These are phyloP conservation scores for Andrena bucephala DNA, from an alignment of 2,888 invertebrate genomes.

Conservation along the genomic window DNA sequence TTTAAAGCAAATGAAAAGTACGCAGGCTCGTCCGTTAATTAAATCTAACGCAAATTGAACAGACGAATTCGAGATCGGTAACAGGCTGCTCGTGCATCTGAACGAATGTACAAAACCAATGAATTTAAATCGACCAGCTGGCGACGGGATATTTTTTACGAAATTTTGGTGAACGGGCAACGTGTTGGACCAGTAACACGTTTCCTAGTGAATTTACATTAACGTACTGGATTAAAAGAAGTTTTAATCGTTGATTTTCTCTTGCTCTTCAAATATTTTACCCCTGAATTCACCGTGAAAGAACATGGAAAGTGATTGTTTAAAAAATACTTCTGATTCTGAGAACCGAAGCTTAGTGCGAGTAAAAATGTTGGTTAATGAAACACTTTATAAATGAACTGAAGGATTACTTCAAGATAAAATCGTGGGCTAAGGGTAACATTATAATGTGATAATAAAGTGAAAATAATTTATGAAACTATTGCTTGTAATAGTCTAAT, in stretches of 20 bases:
- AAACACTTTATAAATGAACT: no score
- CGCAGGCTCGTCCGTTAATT: slow-evolving; percentile 36
- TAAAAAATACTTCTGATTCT: no score
- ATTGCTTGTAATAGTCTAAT: slow-evolving; percentile 33
- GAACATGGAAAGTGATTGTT: not conserved
- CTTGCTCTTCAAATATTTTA: no score
- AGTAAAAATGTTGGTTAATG: no score
- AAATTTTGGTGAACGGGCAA: not conserved
- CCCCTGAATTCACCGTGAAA: no score
- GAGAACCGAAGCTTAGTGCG: no score
- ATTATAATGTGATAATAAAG: slow-evolving; percentile 21
- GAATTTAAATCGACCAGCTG: slow-evolving; percentile 33
- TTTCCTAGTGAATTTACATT: not conserved
- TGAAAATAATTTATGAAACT: slow-evolving; percentile 23
- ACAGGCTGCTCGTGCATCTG: not conserved
- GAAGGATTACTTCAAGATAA: no score
- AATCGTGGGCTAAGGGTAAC: not conserved
- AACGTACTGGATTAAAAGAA: not conserved
- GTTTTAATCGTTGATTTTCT: not conserved
- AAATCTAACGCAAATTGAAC: slow-evolving; percentile 31
- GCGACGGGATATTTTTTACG: slow-evolving; percentile 3
- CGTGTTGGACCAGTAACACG: not conserved
- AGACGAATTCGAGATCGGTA: slow-evolving; percentile 7
- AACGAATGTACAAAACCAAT: slow-evolving; percentile 46
- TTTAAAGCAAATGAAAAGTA: slow-evolving; percentile 36